Base-by-base conservation (phyloP, 2,888 invertebrate genomes). In the Meandrusa payeni region DNA sequence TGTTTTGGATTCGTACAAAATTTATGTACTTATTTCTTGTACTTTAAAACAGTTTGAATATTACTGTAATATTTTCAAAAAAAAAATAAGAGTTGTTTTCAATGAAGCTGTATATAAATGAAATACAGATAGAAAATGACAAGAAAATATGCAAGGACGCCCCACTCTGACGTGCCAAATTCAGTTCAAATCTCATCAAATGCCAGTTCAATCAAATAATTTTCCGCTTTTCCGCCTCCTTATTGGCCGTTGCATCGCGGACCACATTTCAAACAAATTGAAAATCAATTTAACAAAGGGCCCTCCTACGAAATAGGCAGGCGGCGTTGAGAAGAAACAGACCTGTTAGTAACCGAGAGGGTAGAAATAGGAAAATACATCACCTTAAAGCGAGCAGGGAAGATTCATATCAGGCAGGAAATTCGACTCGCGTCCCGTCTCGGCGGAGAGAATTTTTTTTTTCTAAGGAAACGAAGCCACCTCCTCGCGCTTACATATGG, bases 321-420 rank as follows among this genome's bases (percentile, higher is more conserved):
- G 60, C 55, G 69, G 63, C 61, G 61, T 65, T 55, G 57, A 57
- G 48, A 57, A 59, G 63, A 64, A 69, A 68, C 65, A 61, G 61
- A 60, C 55, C 63, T 59, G 61, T 57, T 57, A 62, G 67, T 64
- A 54, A 53, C 50, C 46, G 52, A 54, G 73, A 69, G 79, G 81
- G 79, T 71, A 74, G 75, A 76, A 82, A 85, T 82, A 77, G 76
- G 78, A 79, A 81, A 83, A 86, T 86, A 86, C 83, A 86, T 87
- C 86, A 87, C 85, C 86, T 85, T 82, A 80, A 85, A 85, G 70
- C 77, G 81, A 85, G 78, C 72, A 76, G 83, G 85, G 86, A 85
- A 86, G 86, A 86, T 86, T 82, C 83, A 76, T 86, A 86, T 87
- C 87, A 64, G 61, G 61, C 85, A 83, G 86, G 86, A 86, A 86